phyloP scores from a whole-genome alignment of 1,140 invertebrate genomes.

The Drosophila repletoides region DNA sequence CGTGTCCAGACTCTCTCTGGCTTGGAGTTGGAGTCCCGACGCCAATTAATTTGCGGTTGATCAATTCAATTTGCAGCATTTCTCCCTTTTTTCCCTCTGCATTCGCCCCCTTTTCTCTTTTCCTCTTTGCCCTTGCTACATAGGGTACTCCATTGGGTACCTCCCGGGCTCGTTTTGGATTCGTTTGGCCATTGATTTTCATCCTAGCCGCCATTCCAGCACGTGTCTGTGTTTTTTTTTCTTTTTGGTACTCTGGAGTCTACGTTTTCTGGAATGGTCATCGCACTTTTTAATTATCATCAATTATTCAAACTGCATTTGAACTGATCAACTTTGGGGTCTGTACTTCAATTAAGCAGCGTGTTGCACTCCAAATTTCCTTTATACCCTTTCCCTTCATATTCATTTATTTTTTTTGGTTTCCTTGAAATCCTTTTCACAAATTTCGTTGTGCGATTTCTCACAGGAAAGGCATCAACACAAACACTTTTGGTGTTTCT shows the following conservation, averaged over 20 bases:
- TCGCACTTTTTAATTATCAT: slow-evolving; percentile 73
- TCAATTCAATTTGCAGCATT: slow-evolving; percentile 81
- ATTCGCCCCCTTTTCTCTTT: neutral
- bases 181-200: slow-evolving; percentile 80
- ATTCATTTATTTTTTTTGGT: neutral
- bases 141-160: neutral
- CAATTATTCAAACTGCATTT: slow-evolving; percentile 82
- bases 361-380: slow-evolving; percentile 22
- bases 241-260: neutral
- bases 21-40: slow-evolving; percentile 35
- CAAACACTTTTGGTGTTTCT: slow-evolving; percentile 70
- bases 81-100: slow-evolving; percentile 5
- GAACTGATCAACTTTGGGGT: slow-evolving; percentile 80
- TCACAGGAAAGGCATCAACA: slow-evolving; percentile 81
- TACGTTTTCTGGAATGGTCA: neutral
- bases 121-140: neutral
- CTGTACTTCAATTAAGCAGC: slow-evolving; percentile 60
- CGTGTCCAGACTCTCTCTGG: neutral
- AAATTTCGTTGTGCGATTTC: slow-evolving; percentile 75
- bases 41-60: slow-evolving; percentile 82
- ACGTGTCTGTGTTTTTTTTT: slow-evolving; percentile 6
- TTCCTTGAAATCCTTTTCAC: slow-evolving; percentile 54
- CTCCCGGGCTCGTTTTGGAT: slow-evolving; percentile 33
- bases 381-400: slow-evolving; percentile 1
- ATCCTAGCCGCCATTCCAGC: slow-evolving; percentile 9